Evolutionary conservation across 2,113 vertebrate species (phyloP).

Genomic region (Nothocercus julius): DNA sequence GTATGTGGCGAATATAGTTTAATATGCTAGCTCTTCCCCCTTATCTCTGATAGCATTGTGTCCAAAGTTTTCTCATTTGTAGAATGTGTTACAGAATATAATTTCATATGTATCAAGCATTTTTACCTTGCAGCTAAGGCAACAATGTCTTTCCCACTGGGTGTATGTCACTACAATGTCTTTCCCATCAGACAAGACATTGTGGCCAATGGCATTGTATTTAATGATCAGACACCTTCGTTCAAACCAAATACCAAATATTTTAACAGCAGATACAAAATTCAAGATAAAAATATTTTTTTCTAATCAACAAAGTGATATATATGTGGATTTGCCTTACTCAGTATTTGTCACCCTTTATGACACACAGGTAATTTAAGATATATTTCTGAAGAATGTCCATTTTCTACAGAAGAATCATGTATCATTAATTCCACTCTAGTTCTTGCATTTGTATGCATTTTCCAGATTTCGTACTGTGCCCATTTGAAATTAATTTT

Average conservation of each 20-base stretch:
- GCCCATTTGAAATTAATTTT: not conserved
- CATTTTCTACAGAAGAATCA: not conserved
- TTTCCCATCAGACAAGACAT: not conserved
- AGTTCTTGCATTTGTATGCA: not conserved
- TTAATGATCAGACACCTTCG: not conserved
- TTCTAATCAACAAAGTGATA: not conserved
- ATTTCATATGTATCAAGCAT: not conserved
- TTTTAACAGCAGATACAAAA: not conserved
- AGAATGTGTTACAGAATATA: not conserved
- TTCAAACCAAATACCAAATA: constrained; percentile 5
- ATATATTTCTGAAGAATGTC: not conserved
- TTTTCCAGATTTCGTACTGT: not conserved
- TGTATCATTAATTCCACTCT: not conserved
- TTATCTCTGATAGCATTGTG: not conserved
- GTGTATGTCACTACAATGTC: not conserved
- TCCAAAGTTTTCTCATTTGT: not conserved
- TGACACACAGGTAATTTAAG: not conserved
- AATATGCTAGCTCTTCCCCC: not conserved
- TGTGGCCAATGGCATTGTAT: not conserved
- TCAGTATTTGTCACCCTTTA: not conserved
- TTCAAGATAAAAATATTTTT: not conserved
- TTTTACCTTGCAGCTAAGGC: not conserved
- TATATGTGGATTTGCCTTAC: not conserved
- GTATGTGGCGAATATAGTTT: not conserved
- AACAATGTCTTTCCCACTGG: not conserved